These are phyloP conservation scores for Urocolius indicus DNA, from an alignment of 2,113 vertebrate species.

Conservation along the genomic window DNA sequence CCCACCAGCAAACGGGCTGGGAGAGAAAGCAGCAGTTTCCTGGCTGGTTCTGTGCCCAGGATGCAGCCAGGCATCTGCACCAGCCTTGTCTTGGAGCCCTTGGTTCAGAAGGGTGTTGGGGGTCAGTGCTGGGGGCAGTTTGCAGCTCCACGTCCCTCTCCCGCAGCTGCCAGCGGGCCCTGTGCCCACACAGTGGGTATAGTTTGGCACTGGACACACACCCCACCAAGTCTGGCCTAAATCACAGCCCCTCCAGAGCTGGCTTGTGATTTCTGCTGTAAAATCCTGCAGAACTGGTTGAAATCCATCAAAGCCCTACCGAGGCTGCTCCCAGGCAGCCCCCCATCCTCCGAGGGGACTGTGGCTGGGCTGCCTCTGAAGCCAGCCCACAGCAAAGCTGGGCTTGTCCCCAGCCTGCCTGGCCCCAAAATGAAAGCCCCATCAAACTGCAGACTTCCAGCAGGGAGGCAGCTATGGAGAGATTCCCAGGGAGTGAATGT, in stretches of 20 bases:
- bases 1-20: neutral
- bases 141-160: neutral
- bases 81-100: neutral
- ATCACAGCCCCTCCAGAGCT: neutral
- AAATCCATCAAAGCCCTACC: neutral
- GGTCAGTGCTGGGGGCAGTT: neutral
- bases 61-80: neutral
- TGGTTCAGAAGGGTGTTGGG: neutral
- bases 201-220: neutral
- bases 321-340: neutral
- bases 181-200: neutral
- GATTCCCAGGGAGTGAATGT: neutral
- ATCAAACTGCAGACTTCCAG: neutral
- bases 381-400: neutral
- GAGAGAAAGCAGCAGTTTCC: neutral
- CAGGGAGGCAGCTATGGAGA: neutral
- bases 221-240: neutral
- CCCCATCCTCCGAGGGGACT: neutral
- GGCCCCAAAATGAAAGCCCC: neutral
- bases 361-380: neutral
- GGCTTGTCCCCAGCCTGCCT: neutral
- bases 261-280: neutral
- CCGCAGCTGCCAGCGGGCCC: neutral
- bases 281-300: neutral
- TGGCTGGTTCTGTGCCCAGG: neutral